Base-by-base conservation (phyloP, 1,140 invertebrate species). In the Drosophila quadrilineata region DNA sequence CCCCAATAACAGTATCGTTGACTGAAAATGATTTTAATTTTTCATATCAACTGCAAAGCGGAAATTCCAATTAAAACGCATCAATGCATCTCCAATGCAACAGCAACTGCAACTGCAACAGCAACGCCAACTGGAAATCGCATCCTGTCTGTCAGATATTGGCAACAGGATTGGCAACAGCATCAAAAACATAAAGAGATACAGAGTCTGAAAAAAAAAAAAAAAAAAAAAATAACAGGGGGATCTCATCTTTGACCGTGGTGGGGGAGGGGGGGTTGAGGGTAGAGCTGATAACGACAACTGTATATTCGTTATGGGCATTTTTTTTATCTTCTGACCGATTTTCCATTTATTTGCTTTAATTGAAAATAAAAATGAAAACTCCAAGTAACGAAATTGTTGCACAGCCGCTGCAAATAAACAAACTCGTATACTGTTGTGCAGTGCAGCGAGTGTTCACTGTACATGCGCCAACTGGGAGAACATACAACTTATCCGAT, bases 51-150 rank as follows among this genome's bases (percentile, higher is more conserved):
- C 49, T 62, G 71, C 71, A 21, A 58, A 59, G 74, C 79, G 79
- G 79, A 85, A 85, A 85, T 85, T 85, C 79, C 79, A 85, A 85
- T 85, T 85, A 85, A 85, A 85, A 85, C 71, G 79, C 79, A 85
- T 85, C 79, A 79, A 63, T 50, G 79, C 33, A 64, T 72, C 57
- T 40, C 14, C 46, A 52, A 45, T 29, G n/a, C 53, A 33, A 6
- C 19, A 12, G 19, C 19, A 38, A 17, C 31, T 21, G 54, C 33
- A 48, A 17, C 26, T 22, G 45, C 49, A 53, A 38, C 49, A 17
- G 49, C 14, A 38, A 36, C 19, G 36, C 24, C n/a, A n/a, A 28
- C 41, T 45, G 41, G 21, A 43, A 43, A 43, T 43, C 40, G 40
- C 38, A 10, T n/a, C 1, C 6, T 24, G 24, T 28, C 12, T 45